Evolutionary conservation across 2,888 invertebrate genomes (phyloP), one percentile per base, ranked within the genome.

Genomic region (Sinotaia quadrata): DNA sequence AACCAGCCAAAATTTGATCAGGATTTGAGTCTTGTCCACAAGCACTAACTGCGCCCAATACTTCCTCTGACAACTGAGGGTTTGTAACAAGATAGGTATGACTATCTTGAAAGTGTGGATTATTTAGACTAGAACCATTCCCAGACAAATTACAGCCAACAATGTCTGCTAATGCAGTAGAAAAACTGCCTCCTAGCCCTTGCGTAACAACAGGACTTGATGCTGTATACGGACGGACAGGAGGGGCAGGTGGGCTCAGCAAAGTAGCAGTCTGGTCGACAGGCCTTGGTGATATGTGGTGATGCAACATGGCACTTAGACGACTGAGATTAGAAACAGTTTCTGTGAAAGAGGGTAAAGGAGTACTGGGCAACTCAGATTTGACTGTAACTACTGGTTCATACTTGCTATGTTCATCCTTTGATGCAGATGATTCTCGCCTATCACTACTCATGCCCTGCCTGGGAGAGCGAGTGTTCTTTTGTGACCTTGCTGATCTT

Each of bases 251-350:
- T 0, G 65, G 56, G 8, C 41, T 10, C 29, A 33, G 7, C 10
- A 37, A 31, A 18, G 60, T 31, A 1, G 31, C 21, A 36, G 51
- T 51, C 15, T 27, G 34, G 31, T 37, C 44, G 8, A 33, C 37
- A 5, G 18, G 41, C 41, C 41, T 12, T 12, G 36, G 65, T 15
- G 65, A 56, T 5, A 65, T 41, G 33, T 52, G 65, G 47, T 65
- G 41, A 21, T 65, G 65, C 15, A 65, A 29, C 65, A 65, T 65
- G 56, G 65, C 65, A 21, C 65, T 65, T 4, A 65, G 65, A 52
- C 54, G 54, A 24, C 34, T 27, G 41, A 63, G 54, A 41, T 63
- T 63, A 34, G 65, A 65, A 54, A 65, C 65, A 0, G 65, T 65
- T 31, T 65, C 65, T 24, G 65, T 65, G 24, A 65, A 65, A n/a